phyloP scores from a whole-genome alignment of 2,888 invertebrate species.

The Lissonota sp. region DNA sequence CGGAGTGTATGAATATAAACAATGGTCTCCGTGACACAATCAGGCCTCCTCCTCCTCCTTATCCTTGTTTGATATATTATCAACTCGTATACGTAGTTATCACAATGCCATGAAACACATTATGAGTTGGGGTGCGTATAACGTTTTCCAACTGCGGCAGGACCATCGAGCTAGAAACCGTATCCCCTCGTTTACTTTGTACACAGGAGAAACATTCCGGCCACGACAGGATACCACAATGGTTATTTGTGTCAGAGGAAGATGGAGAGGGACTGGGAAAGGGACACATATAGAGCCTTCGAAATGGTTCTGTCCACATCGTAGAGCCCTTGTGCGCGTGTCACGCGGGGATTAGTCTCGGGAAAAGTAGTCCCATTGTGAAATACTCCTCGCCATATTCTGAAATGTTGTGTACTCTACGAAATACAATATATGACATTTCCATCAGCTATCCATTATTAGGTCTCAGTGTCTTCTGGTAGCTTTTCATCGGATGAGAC shows the following conservation, averaged over 20 bases:
- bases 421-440: background rate
- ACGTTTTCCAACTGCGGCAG: slow-evolving; percentile 5
- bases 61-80: no score
- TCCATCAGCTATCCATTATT: no score
- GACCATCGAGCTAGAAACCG: background rate
- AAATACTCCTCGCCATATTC: background rate
- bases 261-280: background rate
- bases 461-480: no score
- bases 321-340: slow-evolving; percentile 18
- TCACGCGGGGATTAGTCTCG: slow-evolving; percentile 18
- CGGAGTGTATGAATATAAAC: no score
- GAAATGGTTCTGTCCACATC: slow-evolving; percentile 7
- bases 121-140: slow-evolving; percentile 3
- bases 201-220: slow-evolving; percentile 15
- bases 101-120: background rate
- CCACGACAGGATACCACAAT: slow-evolving; percentile 13
- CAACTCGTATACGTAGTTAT: no score
- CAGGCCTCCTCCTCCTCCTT: no score
- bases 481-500: no score
- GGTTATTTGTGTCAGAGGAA: background rate
- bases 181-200: slow-evolving; percentile 12
- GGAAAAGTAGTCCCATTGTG: slow-evolving; percentile 9
- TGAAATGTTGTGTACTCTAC: background rate
- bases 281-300: no score
- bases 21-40: no score